Base-by-base conservation (phyloP, 2,113 vertebrate species). In the Dicrurus megarhynchus region DNA sequence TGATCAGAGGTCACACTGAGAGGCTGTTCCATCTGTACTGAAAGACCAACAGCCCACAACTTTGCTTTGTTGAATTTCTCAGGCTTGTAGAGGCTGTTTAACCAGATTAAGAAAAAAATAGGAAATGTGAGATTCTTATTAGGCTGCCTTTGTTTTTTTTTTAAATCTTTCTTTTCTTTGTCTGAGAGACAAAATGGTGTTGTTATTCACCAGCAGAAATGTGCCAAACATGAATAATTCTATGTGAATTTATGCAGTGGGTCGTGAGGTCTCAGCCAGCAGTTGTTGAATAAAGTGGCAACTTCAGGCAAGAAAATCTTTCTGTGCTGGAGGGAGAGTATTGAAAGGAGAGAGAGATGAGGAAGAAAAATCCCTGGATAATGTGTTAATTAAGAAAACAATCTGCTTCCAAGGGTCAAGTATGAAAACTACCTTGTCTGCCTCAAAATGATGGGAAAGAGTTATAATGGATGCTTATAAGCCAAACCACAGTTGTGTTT, bases 161-260 rank as follows among this genome's bases (percentile, higher is more conserved):
- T 80, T 16, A 52, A 80, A 80, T 85, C 67, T 87, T 59, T 55
- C 27, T 91, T 74, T 90, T 65, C 64, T 95, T 95, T 95, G 71
- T 94, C 93, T 96, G 44, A 37, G 69, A 90, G 52, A 96, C 82
- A 97, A 94, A 96, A 87, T 79, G 49, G 84, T 35, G 65, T 87
- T 96, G 90, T 95, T 96, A 68, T 44, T 95, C 23, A 4, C 73
- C 79, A 82, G 65, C 69, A 95, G 92, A 93, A 93, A 61, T 92
- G 90, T 94, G 90, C 90, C 93, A 96, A 95, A 96, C 5, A 10
- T 93, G 80, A 96, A 89, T 95, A 96, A 95, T 95, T 86, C 78
- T 56, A 81, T 84, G 76, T 89, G 93, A 93, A 89, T 94, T 95
- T 95, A 94, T 93, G 84, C 90, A 89, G 59, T 69, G 77, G 39